phyloP scores from a whole-genome alignment of 2,113 vertebrate genomes.

The Progne subis region DNA sequence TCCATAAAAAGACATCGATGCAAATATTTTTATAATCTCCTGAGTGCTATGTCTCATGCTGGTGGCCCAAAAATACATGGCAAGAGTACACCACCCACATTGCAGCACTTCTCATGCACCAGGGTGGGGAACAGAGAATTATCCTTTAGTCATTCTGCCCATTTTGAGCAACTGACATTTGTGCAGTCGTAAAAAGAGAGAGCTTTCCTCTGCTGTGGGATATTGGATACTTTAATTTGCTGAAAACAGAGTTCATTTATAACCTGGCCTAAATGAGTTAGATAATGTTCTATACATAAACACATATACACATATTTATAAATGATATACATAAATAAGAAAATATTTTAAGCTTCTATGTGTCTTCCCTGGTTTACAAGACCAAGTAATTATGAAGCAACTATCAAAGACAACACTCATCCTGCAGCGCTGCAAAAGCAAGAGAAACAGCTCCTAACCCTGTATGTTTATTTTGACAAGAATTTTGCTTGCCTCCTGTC shows the following conservation, averaged over 20 bases:
- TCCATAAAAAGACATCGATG: not conserved
- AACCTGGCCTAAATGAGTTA: not conserved
- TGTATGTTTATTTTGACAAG: not conserved
- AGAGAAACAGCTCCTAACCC: not conserved
- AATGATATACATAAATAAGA: not conserved
- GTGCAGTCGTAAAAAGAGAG: not conserved
- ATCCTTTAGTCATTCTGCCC: not conserved
- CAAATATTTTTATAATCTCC: constrained; percentile 28
- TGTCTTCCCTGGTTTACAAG: not conserved
- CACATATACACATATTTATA: not conserved
- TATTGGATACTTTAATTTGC: not conserved
- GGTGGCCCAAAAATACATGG: constrained; percentile 12
- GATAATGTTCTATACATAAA: not conserved
- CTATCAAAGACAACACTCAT: not conserved
- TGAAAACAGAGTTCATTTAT: not conserved
- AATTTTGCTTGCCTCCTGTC: not conserved
- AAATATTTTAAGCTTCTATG: not conserved
- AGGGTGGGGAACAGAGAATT: not conserved
- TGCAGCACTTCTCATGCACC: not conserved
- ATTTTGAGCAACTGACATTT: not conserved
- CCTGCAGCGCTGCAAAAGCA: not conserved
- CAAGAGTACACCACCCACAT: not conserved
- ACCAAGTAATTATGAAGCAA: not conserved
- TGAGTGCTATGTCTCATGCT: not conserved
- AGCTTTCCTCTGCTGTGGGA: not conserved